Conservation (phyloP, 2,797 vertebrate genomes). For the Platalea minor region DNA sequence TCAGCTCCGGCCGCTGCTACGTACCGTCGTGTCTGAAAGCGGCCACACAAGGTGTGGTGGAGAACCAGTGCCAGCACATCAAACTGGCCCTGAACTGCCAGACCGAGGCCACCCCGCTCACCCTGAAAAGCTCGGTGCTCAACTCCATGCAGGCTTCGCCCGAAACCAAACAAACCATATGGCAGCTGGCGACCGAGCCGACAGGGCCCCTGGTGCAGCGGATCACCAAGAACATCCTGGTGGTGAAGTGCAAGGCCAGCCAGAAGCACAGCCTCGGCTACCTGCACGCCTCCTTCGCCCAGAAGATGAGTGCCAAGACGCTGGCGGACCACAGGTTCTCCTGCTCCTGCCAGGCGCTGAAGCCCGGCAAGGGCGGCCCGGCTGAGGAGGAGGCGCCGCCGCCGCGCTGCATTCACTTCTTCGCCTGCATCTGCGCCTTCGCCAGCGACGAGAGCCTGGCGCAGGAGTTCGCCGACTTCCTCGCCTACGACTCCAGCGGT, state of each 20-base stretch:
- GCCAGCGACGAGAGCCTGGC: slow-evolving; percentile 87
- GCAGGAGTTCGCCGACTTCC: slow-evolving; percentile 86
- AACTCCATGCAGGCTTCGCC: slow-evolving; percentile 81
- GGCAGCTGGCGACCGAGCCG: slow-evolving; percentile 87
- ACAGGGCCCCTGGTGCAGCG: slow-evolving; percentile 89
- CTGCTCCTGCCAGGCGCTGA: slow-evolving; percentile 73
- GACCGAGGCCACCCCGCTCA: slow-evolving; percentile 80
- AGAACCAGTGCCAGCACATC: slow-evolving; percentile 87
- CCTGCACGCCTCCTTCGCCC: slow-evolving; percentile 83
- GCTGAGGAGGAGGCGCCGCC: slow-evolving; percentile 1
- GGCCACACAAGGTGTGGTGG: slow-evolving; percentile 69
- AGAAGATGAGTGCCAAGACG: slow-evolving; percentile 57
- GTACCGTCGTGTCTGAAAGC: slow-evolving; percentile 81
- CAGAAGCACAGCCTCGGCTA: slow-evolving; percentile 85
- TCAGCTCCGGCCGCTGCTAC: slow-evolving; percentile 88
- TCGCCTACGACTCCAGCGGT: slow-evolving; percentile 79
- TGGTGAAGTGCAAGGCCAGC: slow-evolving; percentile 87
- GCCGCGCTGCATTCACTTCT: slow-evolving; percentile 86
- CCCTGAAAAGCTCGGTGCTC: slow-evolving; percentile 87
- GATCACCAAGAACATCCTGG: slow-evolving; percentile 82
- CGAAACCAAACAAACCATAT: slow-evolving; percentile 85
- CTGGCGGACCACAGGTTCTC: slow-evolving; percentile 69
- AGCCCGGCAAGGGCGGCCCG: slow-evolving; percentile 7
- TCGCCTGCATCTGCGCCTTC: slow-evolving; percentile 93
- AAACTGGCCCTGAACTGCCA: slow-evolving; percentile 86